Evolutionary conservation across 2,797 vertebrate genomes (phyloP).

Genomic region (Silurus lanzhouensis): DNA sequence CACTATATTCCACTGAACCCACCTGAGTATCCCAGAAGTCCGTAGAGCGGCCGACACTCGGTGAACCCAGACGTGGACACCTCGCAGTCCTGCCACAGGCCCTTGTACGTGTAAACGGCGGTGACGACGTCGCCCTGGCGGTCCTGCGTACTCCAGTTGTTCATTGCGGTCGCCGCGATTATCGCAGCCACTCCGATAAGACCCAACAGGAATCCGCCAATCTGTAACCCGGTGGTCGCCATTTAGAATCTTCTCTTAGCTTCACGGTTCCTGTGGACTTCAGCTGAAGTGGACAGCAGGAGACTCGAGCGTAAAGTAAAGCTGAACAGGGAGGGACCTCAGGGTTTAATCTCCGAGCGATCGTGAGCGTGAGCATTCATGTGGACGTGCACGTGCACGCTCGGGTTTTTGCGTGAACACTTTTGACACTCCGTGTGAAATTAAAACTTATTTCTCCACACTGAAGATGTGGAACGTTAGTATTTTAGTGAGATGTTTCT

Average conservation of each 20-base stretch:
- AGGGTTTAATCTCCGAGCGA: conserved; percentile 23
- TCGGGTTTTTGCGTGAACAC: conserved; percentile 53
- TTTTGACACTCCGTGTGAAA: conserved; percentile 31
- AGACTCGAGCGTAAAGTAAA: conserved; percentile 17
- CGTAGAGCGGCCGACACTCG: conserved; percentile 85
- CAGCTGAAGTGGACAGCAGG: not conserved
- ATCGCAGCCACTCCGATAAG: conserved; percentile 77
- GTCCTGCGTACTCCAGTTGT: conserved; percentile 86
- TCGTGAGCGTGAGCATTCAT: not conserved
- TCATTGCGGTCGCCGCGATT: conserved; percentile 82
- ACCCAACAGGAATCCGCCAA: conserved; percentile 80
- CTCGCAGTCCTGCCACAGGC: conserved; percentile 89
- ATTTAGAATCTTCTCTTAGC: conserved; percentile 61
- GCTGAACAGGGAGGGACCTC: conserved; percentile 38
- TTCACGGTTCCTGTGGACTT: not conserved
- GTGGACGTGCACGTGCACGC: conserved; percentile 26
- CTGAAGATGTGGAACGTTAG: not conserved
- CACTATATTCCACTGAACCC: conserved; percentile 17
- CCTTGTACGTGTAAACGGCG: conserved; percentile 83
- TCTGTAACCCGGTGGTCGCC: conserved; percentile 81
- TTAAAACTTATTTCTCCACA: not conserved
- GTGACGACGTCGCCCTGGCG: conserved; percentile 83
- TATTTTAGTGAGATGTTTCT: not conserved
- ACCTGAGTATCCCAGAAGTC: conserved; percentile 90
- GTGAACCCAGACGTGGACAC: conserved; percentile 81